A percentile compares a stretch with the other conserved stretches of the same genome.
phyloP scores from a whole-genome alignment of 2,797 vertebrate genomes.

The Coccyzus lansbergi region DNA sequence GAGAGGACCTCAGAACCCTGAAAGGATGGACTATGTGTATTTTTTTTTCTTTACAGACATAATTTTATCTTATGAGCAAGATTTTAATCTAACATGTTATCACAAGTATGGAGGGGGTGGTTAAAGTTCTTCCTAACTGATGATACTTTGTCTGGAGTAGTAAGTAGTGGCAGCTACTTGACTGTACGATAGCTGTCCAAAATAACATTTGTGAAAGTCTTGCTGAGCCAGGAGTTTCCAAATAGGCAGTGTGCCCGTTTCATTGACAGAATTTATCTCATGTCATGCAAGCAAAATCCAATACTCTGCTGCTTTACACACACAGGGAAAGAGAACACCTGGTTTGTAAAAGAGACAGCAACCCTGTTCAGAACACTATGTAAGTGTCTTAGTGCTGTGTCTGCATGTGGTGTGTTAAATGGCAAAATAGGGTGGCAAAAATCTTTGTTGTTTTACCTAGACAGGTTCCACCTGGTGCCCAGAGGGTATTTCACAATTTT shows the following conservation, averaged over 20 bases:
- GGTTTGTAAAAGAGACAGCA: not conserved
- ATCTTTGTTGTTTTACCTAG: not conserved
- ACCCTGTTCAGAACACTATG: not conserved
- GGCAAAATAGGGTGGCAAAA: not conserved
- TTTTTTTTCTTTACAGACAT: not conserved
- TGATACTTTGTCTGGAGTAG: constrained; percentile 16
- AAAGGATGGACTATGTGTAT: not conserved
- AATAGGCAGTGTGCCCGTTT: constrained; percentile 3
- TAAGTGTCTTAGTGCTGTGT: not conserved
- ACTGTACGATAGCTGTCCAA: constrained; percentile 21
- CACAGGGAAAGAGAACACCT: not conserved
- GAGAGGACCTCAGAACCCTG: not conserved
- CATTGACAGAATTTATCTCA: constrained; percentile 21
- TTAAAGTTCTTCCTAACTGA: constrained; percentile 16
- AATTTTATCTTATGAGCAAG: not conserved
- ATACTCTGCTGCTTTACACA: not conserved
- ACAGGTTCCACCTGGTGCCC: not conserved
- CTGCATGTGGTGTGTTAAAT: not conserved
- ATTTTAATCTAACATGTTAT: not conserved
- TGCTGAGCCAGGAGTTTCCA: constrained; percentile 51
- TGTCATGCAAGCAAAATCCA: not conserved
- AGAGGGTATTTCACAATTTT: not conserved
- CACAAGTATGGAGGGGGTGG: too few species aligned
- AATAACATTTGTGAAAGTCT: constrained; percentile 50
- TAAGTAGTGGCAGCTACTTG: constrained; percentile 48